Base-by-base conservation (phyloP, 2,888 invertebrate species). In the Caenorhabditis doughertyi region DNA sequence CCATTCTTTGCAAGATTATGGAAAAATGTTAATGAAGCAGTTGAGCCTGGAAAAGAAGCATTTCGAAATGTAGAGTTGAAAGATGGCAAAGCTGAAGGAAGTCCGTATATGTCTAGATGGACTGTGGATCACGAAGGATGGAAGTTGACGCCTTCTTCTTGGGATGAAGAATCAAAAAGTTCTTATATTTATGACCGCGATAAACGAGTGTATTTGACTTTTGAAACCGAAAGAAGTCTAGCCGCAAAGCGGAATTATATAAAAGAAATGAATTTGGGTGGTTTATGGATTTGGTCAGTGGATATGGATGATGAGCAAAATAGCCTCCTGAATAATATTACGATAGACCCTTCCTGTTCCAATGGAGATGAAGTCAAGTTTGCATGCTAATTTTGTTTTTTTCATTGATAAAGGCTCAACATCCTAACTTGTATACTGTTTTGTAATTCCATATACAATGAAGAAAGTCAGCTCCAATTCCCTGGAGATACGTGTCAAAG, bases 211-310 rank as follows among this genome's bases (percentile, higher is more conserved):
- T 58, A 35, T 58, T 23, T 58, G 23, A 44, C 44, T 0, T 60
- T 60, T 16, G 60, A 60, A 60, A 25, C 16, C 8, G n/a, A 42
- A n/a, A 49, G 27, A 25, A 64, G 49, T 23, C 25, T 64, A 3
- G n/a, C n/a, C 7, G 21, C 18, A 21, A 64, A 47, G 21, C 0
- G 25, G 13, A n/a, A 64, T 11, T 64, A 49, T 32, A 21, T 64
- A 13, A 64, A 21, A 4, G 18, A 27, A n/a, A 49, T 4, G 13
- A 47, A 64, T 32, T n/a, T 60, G n/a, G 60, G 60, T 42, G 60
- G 60, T 9, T 25, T 60, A 7, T 60, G 60, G 60, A 60, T 60
- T n/a, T 42, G 60, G 42, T n/a, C 23, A 4, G 42, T 42, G 11
- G 42, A 42, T 4, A 60, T 27, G 44, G 60, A 60, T 60, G 60